A percentile compares a stretch with the other conserved stretches of the same genome.
phyloP scores from a whole-genome alignment of 2,888 invertebrate species.

The Apoda limacodes region DNA sequence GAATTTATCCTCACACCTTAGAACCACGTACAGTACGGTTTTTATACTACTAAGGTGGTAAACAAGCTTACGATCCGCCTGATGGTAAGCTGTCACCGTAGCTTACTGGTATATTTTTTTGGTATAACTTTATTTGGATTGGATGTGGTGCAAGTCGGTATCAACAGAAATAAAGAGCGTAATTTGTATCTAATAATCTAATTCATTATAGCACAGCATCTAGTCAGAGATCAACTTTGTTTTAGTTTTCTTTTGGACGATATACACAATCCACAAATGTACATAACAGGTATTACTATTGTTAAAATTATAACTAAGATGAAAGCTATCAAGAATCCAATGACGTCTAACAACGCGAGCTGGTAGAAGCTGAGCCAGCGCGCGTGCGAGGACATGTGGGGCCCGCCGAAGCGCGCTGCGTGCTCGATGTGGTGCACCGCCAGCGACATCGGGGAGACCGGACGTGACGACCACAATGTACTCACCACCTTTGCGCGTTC shows the following conservation, averaged over 20 bases:
- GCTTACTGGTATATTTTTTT: too few relatives aligned
- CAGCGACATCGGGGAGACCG: conserved; percentile 30
- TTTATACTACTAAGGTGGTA: too few relatives aligned
- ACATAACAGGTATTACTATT: conserved; percentile 3
- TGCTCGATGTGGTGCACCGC: conserved; percentile 33
- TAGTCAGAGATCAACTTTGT: conserved; percentile 1
- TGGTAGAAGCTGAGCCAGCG: conserved; percentile 23
- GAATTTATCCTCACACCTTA: too few relatives aligned
- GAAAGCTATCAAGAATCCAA: conserved; percentile 17
- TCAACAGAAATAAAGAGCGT: too few relatives aligned
- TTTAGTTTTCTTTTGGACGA: conserved; percentile 8
- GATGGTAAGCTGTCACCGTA: too few relatives aligned
- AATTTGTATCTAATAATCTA: too few relatives aligned
- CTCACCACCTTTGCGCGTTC: conserved; percentile 26
- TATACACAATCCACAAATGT: too few relatives aligned
- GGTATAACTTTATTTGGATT: too few relatives aligned
- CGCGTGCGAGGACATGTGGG: conserved; percentile 27
- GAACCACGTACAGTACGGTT: too few relatives aligned
- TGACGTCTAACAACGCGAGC: conserved; percentile 23
- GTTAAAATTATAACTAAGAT: conserved; percentile 3
- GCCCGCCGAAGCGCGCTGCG: conserved; percentile 25
- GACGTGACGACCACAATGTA: conserved; percentile 29
- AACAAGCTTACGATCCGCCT: too few relatives aligned
- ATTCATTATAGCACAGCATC: too few relatives aligned
- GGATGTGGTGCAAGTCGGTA: too few relatives aligned